Conservation (phyloP, 35 echinoderm and acorn worm species). For the Strongylocentrotus purpuratus region DNA sequence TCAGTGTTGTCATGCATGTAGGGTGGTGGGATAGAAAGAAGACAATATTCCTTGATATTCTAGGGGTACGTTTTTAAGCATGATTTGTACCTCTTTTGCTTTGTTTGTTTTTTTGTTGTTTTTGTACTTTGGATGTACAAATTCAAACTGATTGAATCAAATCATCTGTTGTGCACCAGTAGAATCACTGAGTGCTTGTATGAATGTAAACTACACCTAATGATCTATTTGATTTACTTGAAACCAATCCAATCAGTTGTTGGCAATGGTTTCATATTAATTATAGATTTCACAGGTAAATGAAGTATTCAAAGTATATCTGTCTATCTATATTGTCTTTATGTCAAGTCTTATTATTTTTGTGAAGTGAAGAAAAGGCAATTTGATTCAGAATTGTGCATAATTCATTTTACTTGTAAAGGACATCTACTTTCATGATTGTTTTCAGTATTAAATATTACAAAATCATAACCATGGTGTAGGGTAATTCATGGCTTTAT, state of each 20-base stretch:
- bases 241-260: neutral
- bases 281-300: too few species aligned
- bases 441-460: too few species aligned
- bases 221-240: neutral
- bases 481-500: too few species aligned
- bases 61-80: neutral
- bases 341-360: neutral
- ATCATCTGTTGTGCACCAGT: neutral
- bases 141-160: neutral
- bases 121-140: neutral
- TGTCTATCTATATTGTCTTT: neutral
- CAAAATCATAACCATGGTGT: too few species aligned
- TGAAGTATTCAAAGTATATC: too few species aligned
- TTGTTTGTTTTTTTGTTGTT: neutral
- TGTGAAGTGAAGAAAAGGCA: neutral
- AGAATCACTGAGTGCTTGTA: neutral
- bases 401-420: neutral
- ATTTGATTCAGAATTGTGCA: neutral
- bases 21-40: neutral
- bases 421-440: neutral
- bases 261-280: neutral
- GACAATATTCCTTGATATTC: neutral
- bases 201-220: neutral
- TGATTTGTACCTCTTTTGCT: neutral
- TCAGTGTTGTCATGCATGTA: neutral